Conservation (phyloP, 2,888 invertebrate genomes). For the Andrena bucephala region DNA sequence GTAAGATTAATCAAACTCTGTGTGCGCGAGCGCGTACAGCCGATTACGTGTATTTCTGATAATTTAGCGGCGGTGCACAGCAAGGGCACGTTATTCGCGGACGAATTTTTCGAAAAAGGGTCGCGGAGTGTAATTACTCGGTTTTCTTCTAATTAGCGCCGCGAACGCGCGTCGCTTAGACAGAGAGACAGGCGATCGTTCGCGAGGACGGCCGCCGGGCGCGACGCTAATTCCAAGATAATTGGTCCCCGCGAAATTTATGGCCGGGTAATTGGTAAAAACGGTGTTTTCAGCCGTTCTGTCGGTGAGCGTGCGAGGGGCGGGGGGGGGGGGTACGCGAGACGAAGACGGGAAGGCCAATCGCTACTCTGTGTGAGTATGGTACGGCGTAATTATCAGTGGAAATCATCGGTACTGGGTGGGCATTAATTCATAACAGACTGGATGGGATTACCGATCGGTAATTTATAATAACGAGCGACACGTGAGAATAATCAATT, state of each 20-base stretch:
- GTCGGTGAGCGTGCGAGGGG: background rate
- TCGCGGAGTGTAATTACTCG: slow-evolving; percentile 53
- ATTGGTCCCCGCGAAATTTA: slow-evolving; percentile 76
- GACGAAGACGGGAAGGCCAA: background rate
- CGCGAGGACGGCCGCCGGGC: slow-evolving; percentile 46
- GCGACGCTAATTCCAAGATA: slow-evolving; percentile 75
- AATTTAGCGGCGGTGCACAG: slow-evolving; percentile 21
- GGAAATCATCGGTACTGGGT: background rate
- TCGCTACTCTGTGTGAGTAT: background rate
- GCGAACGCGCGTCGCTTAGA: slow-evolving; percentile 54
- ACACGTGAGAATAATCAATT: slow-evolving; percentile 51
- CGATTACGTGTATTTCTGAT: slow-evolving; percentile 39
- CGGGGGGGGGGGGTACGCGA: background rate
- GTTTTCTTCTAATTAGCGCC: slow-evolving; percentile 61
- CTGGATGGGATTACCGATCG: slow-evolving; percentile 50
- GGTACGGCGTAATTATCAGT: background rate
- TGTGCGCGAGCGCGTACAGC: background rate
- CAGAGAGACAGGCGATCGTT: slow-evolving; percentile 52
- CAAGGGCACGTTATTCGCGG: background rate
- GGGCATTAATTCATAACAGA: slow-evolving; percentile 72
- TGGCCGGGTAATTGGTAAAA: slow-evolving; percentile 78
- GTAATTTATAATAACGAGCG: slow-evolving; percentile 63
- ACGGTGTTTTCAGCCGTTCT: slow-evolving; percentile 65
- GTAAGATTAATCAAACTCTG: slow-evolving; percentile 57
- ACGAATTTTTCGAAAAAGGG: slow-evolving; percentile 40